Evolutionary conservation across 1,140 invertebrate genomes (phyloP).

Genomic region (Heliconius himera): DNA sequence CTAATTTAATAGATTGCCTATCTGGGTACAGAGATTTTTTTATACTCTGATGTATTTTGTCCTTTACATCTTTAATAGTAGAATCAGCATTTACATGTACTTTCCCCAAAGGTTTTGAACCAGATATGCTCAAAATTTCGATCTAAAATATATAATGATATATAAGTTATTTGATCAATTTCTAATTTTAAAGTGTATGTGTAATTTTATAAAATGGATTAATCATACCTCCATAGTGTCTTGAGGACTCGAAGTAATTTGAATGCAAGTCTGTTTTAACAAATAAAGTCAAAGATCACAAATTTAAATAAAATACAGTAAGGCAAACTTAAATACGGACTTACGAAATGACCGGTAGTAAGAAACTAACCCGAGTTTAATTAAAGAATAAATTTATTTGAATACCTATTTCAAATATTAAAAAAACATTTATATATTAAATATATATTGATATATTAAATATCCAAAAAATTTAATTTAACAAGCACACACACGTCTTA

Average conservation of each 20-base stretch:
- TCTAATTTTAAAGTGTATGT: neutral
- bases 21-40: slow-evolving; percentile 88
- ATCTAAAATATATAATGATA: slow-evolving; percentile 69
- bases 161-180: slow-evolving; percentile 15
- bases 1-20: slow-evolving; percentile 91
- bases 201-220: slow-evolving; percentile 21
- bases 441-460: neutral
- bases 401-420: neutral
- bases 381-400: neutral
- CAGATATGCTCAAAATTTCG: slow-evolving; percentile 82
- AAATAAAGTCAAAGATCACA: slow-evolving; percentile 43
- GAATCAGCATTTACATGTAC: slow-evolving; percentile 82
- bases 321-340: neutral
- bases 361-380: neutral
- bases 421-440: neutral
- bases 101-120: slow-evolving; percentile 83
- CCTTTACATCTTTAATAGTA: slow-evolving; percentile 89
- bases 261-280: slow-evolving; percentile 20
- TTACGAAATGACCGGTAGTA: neutral
- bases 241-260: neutral
- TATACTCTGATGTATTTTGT: slow-evolving; percentile 84
- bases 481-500: neutral
- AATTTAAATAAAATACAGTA: slow-evolving; percentile 28
- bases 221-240: slow-evolving; percentile 48
- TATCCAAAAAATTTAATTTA: neutral